phyloP scores from a whole-genome alignment of 2,113 vertebrate species.

The Numida meleagris region DNA sequence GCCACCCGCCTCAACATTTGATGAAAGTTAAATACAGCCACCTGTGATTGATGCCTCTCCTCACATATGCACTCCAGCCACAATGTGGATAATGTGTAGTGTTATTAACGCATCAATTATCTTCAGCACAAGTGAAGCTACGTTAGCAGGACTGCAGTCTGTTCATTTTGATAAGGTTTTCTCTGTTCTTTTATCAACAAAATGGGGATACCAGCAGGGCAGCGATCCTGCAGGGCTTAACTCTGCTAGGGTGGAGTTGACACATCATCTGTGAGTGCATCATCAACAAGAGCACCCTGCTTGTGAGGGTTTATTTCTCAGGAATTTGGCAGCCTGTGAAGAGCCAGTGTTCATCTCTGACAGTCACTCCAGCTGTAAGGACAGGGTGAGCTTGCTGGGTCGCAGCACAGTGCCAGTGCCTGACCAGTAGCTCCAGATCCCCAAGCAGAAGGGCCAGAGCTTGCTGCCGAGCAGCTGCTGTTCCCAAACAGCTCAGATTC shows the following conservation, averaged over 20 bases:
- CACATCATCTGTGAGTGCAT: rapidly evolving
- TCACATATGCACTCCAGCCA: not conserved
- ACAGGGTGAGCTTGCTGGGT: rapidly evolving
- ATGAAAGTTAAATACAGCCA: not conserved
- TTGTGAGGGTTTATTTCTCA: not conserved
- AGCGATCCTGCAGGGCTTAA: not conserved
- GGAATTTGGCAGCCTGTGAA: not conserved
- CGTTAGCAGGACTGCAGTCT: slow-evolving; percentile 10
- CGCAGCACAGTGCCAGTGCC: not conserved
- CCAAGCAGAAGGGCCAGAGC: not conserved
- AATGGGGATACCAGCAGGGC: not conserved
- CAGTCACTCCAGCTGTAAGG: not conserved
- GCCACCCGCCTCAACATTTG: not conserved
- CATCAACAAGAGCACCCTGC: not conserved
- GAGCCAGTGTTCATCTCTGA: not conserved
- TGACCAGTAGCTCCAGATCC: not conserved
- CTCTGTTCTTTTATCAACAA: slow-evolving; percentile 2
- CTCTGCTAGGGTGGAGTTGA: not conserved
- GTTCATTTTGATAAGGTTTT: slow-evolving; percentile 55
- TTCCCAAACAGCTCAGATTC: not conserved
- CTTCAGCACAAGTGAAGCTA: not conserved
- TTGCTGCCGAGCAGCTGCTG: rapidly evolving
- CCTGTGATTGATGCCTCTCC: slow-evolving; percentile 21
- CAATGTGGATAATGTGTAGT: not conserved
- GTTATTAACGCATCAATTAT: slow-evolving; percentile 62